phyloP scores from a whole-genome alignment of 2,888 invertebrate species.

The Diadegma fenestrale region DNA sequence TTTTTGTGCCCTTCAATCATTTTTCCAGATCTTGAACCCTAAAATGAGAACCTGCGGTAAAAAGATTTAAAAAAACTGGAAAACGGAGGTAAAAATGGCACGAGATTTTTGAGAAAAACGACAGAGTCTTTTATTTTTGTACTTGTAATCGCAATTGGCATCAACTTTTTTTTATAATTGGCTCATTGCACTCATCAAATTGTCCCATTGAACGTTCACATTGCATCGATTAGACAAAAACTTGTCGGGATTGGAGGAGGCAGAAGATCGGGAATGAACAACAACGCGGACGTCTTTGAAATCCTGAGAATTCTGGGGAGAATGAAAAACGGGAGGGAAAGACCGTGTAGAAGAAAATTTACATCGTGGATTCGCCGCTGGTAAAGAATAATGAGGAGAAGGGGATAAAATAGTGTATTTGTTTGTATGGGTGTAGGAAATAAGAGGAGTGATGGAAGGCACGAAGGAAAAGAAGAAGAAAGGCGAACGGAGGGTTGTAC shows the following conservation, averaged over 20 bases:
- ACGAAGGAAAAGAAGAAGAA: constrained; percentile 34
- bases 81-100: no score
- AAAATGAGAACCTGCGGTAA: no score
- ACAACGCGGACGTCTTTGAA: neutral
- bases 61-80: no score
- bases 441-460: neutral
- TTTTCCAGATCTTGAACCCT: neutral
- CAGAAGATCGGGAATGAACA: neutral
- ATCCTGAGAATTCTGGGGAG: neutral
- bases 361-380: neutral
- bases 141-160: neutral
- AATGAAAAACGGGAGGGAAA: neutral
- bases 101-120: neutral
- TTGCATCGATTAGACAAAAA: neutral
- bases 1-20: neutral
- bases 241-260: neutral
- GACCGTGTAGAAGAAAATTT: neutral
- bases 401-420: neutral
- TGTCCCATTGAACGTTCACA: neutral
- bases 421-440: neutral
- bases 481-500: constrained; percentile 25
- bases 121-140: neutral
- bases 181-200: neutral
- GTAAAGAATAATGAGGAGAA: neutral
- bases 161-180: neutral